A percentile compares a stretch with the other conserved stretches of the same genome.
Evolutionary conservation across 2,888 invertebrate genomes (phyloP).

Genomic region (Euplagia quadripunctaria): DNA sequence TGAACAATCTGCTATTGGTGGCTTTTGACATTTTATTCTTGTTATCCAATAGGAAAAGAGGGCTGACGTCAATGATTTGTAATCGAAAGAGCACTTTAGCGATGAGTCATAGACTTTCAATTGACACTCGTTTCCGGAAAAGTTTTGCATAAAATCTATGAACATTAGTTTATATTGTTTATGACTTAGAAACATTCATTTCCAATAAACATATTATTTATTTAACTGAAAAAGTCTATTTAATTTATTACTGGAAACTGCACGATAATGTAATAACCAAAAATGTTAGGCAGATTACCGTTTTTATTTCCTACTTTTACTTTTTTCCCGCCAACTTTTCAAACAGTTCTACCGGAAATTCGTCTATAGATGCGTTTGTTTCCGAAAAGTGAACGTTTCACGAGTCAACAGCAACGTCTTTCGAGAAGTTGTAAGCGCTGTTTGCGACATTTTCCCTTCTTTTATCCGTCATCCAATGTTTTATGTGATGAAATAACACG

Average conservation of each 20-base stretch:
- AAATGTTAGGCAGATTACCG: slow-evolving; percentile 22
- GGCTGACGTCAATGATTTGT: slow-evolving; percentile 42
- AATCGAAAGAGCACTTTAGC: slow-evolving; percentile 66
- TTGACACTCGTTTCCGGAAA: slow-evolving; percentile 86
- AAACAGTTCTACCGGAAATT: slow-evolving; percentile 85
- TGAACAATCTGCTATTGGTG: slow-evolving; percentile 48
- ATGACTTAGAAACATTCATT: slow-evolving; percentile 56
- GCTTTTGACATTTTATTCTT: accelerated
- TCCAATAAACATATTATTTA: slow-evolving; percentile 14
- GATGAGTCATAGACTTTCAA: slow-evolving; percentile 84
- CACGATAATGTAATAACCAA: not conserved
- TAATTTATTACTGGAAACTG: not conserved
- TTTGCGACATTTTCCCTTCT: slow-evolving; percentile 87
- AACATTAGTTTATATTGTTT: slow-evolving; percentile 66
- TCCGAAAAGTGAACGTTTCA: slow-evolving; percentile 88
- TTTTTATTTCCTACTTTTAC: slow-evolving; percentile 28
- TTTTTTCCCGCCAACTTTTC: slow-evolving; percentile 79
- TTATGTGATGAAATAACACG: slow-evolving; percentile 87
- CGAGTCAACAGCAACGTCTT: slow-evolving; percentile 88
- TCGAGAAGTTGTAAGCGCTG: slow-evolving; percentile 86
- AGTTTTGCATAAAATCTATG: slow-evolving; percentile 76
- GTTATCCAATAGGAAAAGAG: slow-evolving; percentile 48
- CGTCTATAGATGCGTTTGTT: slow-evolving; percentile 87
- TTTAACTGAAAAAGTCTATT: not conserved
- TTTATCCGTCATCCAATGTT: slow-evolving; percentile 87